Evolutionary conservation across 2,113 vertebrate species (phyloP).

Genomic region (Pelecanoides urinatrix): DNA sequence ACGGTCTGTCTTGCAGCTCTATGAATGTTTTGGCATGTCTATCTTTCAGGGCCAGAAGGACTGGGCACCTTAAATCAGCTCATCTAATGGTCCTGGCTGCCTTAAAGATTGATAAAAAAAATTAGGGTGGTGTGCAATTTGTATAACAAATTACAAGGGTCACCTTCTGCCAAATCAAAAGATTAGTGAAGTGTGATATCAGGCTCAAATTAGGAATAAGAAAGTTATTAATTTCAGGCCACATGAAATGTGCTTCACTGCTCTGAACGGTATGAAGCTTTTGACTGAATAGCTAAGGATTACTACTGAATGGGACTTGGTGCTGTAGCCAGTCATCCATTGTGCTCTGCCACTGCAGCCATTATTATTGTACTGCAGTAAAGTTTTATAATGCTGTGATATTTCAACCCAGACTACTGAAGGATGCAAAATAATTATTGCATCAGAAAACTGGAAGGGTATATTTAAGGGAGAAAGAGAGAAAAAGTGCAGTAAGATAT

Average conservation of each 20-base stretch:
- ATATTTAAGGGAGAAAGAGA: background rate
- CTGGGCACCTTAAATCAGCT: background rate
- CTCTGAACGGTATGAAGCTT: background rate
- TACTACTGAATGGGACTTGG: background rate
- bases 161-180: constrained; percentile 12
- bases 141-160: background rate
- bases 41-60: background rate
- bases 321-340: constrained; percentile 19
- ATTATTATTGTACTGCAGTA: constrained; percentile 37
- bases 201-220: background rate
- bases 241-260: background rate
- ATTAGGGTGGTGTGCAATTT: background rate
- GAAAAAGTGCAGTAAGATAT: background rate
- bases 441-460: background rate
- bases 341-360: constrained; percentile 17
- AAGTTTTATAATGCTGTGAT: constrained; percentile 8
- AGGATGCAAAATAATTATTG: constrained; percentile 7
- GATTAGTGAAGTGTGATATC: background rate
- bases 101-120: background rate
- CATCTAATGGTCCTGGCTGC: background rate
- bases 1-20: background rate
- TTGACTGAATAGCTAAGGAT: constrained; percentile 7
- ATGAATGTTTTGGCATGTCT: background rate
- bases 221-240: background rate
- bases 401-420: constrained; percentile 32